Base-by-base conservation (phyloP, 1,140 invertebrate species). In the Sarcophaga bullata region DNA sequence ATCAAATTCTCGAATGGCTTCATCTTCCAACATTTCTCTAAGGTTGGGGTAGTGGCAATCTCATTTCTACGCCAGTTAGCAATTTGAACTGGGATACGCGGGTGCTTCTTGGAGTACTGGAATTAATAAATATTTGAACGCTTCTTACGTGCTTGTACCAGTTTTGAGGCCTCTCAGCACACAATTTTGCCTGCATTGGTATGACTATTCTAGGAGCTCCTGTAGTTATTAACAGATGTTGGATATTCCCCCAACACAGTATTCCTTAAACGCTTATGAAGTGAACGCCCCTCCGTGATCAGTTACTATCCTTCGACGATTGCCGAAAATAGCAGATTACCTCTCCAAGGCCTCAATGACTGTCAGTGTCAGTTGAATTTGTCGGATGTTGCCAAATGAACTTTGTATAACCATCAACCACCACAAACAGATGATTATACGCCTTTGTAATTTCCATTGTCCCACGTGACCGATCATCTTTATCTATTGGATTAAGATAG, bases 41-140 rank as follows among this genome's bases (percentile, higher is more conserved):
- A 73, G 37, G 8, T 81, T 62, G n/a, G n/a, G 48, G 13, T 78
- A 17, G 15, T n/a, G 8, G 1, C 62, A 68, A 11, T 49, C 19
- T 37, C 80, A 81, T 81, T n/a, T 81, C 72, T 11, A 81, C 46
- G 11, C 80, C 62, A 8, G 72, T 73, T 25, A 81, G 46, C 37
- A 81, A 73, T 73, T 73, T 73, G 73, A 81, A 73, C 58, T 62
- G 80, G 4, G 62, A 73, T 47, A 15, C 4, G 13, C 37, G n/a
- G 46, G 80, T 81, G n/a, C 62, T 73, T 50, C 25, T 49, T 6
- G 58, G 37, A 6, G 47, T 11, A 13, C 10, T 73, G 8, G 15
- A 50, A n/a, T 73, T 81, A 8, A 47, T 62, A 25, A 50, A 6
- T 2, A 68, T 47, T 50, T 81, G 81, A 3, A 81, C 68, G n/a